Base-by-base conservation (phyloP, 2,888 invertebrate species). In the Ochropacha duplaris region DNA sequence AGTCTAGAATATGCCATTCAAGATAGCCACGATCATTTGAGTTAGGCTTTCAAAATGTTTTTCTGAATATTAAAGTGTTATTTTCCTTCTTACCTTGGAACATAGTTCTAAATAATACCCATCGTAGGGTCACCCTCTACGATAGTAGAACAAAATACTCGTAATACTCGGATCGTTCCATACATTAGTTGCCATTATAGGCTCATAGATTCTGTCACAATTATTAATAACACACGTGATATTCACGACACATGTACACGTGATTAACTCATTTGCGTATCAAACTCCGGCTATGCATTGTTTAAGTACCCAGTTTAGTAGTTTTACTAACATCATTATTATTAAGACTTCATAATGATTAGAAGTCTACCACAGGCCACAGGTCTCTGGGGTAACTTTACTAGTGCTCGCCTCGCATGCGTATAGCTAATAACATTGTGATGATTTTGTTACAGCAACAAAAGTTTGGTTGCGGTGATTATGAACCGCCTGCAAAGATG, bases 401-500 rank as follows among this genome's bases (percentile, higher is more conserved):
- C n/a, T 34, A 12, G 14, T 34, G 14, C 12, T 34, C 34, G 34
- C 12, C 14, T 34, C 4, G 34, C n/a, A 36, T n/a, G 36, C 36
- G 1, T 4, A 14, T 14, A 4, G 0, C 12, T 62, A 56, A 52
- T 52, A 28, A 54, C 59, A 50, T 62, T 44, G 39, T 44, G 39
- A 44, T 19, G 16, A 54, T 60, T 75, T 87, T 89, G 83, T 92
- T 90, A 61, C 95, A 97, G 97, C 96, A 97, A 94, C 97, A 96
- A 94, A 97, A 97, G 93, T 96, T 97, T 91, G 92, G 94, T 93
- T 90, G 95, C 94, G 87, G 96, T 51, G 94, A 94, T 65, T 95
- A 95, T 80, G 96, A 96, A 83, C 96, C 96, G 54, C 96, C 96
- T 60, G 95, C 96, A 61, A 97, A 97, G 87, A 88, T 92, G 60